Conservation (phyloP, 1,140 invertebrate genomes). For the Globodera rostochiensis region DNA sequence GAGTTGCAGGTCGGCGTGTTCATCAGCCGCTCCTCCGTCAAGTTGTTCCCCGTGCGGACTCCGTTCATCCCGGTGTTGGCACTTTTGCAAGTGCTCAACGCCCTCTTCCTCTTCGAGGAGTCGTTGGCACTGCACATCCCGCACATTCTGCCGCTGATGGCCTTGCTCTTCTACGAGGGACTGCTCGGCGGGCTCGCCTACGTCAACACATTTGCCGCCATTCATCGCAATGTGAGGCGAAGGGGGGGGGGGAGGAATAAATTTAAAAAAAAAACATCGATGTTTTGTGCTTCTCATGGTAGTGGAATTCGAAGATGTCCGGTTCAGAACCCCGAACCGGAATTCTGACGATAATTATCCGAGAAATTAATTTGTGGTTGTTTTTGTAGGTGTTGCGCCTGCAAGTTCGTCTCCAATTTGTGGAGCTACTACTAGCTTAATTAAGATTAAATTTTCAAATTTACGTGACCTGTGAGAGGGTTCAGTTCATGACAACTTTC, state of each 20-base stretch:
- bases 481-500: background rate
- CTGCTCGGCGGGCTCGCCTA: constrained; percentile 49
- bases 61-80: constrained; percentile 77
- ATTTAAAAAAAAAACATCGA: too few relatives aligned
- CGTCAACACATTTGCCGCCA: constrained; percentile 48
- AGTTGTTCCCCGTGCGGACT: constrained; percentile 72
- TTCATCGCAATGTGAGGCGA: constrained; percentile 30
- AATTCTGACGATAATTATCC: too few relatives aligned
- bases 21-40: constrained; percentile 81
- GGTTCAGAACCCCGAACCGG: too few relatives aligned
- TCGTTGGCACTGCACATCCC: constrained; percentile 48
- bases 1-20: constrained; percentile 74
- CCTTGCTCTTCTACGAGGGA: constrained; percentile 48
- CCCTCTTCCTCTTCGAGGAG: constrained; percentile 51
- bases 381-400: too few relatives aligned
- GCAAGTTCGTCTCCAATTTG: too few relatives aligned
- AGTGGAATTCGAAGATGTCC: too few relatives aligned
- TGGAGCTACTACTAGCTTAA: too few relatives aligned
- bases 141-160: constrained; percentile 56
- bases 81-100: constrained; percentile 74
- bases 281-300: too few relatives aligned
- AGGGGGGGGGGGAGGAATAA: background rate
- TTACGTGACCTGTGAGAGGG: too few relatives aligned
- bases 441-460: too few relatives aligned
- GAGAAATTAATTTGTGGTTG: too few relatives aligned